phyloP scores from a whole-genome alignment of 2,888 invertebrate species.

The Brachyptera risi region DNA sequence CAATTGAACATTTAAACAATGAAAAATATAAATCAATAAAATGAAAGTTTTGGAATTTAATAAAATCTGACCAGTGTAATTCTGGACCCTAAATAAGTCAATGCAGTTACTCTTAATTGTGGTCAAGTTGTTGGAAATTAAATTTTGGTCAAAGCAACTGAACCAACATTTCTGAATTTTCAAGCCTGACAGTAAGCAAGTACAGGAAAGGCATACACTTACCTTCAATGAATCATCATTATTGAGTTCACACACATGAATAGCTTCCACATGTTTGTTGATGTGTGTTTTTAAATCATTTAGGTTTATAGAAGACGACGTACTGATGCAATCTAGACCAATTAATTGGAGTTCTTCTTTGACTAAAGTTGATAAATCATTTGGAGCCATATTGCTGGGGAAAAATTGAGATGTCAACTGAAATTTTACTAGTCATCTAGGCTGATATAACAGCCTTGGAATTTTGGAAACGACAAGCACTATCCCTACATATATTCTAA shows the following conservation, averaged over 20 bases:
- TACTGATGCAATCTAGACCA: neutral
- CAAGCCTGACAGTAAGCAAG: neutral
- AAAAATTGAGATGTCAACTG: slow-evolving; percentile 1
- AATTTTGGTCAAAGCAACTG: no score
- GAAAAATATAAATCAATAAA: no score
- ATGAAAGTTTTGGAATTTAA: no score
- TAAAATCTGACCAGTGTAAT: no score
- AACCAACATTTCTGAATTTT: no score
- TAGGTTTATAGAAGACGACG: neutral
- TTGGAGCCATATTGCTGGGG: slow-evolving; percentile 26
- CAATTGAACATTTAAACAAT: no score
- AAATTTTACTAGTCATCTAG: no score
- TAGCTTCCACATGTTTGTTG: slow-evolving; percentile 40
- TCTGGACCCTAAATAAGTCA: no score
- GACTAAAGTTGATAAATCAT: slow-evolving; percentile 27
- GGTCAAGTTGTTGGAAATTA: neutral
- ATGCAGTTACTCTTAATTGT: neutral
- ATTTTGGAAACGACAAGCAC: no score
- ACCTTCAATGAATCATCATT: slow-evolving; percentile 36
- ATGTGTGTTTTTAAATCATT: slow-evolving; percentile 31
- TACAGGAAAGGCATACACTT: slow-evolving; percentile 11
- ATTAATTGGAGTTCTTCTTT: slow-evolving; percentile 26
- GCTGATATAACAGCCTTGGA: no score
- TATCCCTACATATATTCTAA: no score
- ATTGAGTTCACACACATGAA: slow-evolving; percentile 40